A percentile compares a stretch with the other conserved stretches of the same genome.
Evolutionary conservation across 2,797 vertebrate genomes (phyloP).

Genomic region (Parambassis ranga): DNA sequence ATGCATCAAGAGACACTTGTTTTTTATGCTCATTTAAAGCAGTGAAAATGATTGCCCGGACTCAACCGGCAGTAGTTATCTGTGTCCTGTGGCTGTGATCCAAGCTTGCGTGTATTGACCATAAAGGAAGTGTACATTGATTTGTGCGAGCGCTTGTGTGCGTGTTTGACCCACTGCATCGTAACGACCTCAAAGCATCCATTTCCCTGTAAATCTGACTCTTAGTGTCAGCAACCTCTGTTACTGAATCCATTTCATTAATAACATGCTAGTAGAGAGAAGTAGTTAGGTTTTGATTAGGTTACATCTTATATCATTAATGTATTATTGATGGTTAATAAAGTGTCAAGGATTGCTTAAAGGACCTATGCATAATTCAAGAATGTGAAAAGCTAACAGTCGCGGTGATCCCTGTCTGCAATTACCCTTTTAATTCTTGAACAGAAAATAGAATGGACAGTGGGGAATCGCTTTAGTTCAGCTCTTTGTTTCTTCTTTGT

Average conservation of each 20-base stretch:
- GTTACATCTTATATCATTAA: conserved; percentile 40
- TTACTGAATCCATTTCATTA: conserved; percentile 44
- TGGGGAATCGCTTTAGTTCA: conserved; percentile 17
- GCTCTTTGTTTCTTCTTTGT: conserved; percentile 15
- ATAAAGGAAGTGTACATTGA: conserved; percentile 70
- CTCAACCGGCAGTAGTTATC: conserved; percentile 24
- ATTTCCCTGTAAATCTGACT: conserved; percentile 26
- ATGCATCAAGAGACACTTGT: conserved; percentile 38
- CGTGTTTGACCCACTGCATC: conserved; percentile 38
- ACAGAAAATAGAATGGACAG: conserved; percentile 13
- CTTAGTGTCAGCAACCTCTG: background rate
- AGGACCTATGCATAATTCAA: conserved; percentile 59
- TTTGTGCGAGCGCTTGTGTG: conserved; percentile 35
- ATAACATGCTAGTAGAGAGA: conserved; percentile 50
- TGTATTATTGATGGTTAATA: conserved; percentile 49
- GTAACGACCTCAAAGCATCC: conserved; percentile 40
- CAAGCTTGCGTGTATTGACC: conserved; percentile 51
- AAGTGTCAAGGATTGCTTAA: conserved; percentile 26
- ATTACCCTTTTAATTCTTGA: conserved; percentile 20
- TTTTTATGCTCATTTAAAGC: conserved; percentile 26
- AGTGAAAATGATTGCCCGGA: conserved; percentile 1
- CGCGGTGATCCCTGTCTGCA: conserved; percentile 13
- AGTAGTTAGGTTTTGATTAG: conserved; percentile 6
- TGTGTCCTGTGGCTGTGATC: conserved; percentile 27
- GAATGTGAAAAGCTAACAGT: conserved; percentile 14